Conservation (phyloP, 64 coral and sea anemone genomes). For the Porites lutea region DNA sequence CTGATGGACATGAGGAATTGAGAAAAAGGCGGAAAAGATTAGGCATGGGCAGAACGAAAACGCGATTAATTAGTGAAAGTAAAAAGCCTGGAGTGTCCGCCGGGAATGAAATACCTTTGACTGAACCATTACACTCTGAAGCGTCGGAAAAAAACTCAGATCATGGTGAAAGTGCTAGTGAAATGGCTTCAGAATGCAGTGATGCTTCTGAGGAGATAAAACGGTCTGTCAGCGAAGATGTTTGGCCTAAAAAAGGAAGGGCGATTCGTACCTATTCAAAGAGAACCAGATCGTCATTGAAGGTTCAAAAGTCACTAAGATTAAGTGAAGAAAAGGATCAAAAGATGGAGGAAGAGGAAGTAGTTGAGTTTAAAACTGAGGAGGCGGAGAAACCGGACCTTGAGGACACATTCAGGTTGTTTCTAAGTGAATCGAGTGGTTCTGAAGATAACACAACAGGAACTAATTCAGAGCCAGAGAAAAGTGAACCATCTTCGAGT, state of each 20-base stretch:
- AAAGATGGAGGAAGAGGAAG: background rate
- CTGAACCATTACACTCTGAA: background rate
- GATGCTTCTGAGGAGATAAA: too few species aligned
- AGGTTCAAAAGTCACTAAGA: background rate
- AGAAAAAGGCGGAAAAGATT: background rate
- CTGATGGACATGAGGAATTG: background rate
- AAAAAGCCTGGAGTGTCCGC: background rate
- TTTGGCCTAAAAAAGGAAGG: constrained; percentile 8
- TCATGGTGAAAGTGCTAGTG: background rate
- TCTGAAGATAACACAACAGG: constrained; percentile 19
- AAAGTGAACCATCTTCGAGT: background rate
- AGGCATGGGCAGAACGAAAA: background rate
- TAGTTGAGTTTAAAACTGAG: background rate
- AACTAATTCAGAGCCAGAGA: background rate
- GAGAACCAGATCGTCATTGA: background rate
- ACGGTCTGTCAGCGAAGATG: background rate
- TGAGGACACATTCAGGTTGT: constrained; percentile 31
- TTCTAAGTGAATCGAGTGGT: constrained; percentile 64
- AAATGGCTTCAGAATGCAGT: background rate
- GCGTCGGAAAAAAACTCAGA: background rate
- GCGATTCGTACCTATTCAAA: constrained; percentile 5
- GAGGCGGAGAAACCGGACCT: background rate
- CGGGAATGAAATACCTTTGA: background rate
- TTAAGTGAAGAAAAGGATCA: background rate
- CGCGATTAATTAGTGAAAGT: background rate